Evolutionary conservation across 2,888 invertebrate genomes (phyloP), one percentile per base, ranked within the genome.

Genomic region (Acronicta alni): DNA sequence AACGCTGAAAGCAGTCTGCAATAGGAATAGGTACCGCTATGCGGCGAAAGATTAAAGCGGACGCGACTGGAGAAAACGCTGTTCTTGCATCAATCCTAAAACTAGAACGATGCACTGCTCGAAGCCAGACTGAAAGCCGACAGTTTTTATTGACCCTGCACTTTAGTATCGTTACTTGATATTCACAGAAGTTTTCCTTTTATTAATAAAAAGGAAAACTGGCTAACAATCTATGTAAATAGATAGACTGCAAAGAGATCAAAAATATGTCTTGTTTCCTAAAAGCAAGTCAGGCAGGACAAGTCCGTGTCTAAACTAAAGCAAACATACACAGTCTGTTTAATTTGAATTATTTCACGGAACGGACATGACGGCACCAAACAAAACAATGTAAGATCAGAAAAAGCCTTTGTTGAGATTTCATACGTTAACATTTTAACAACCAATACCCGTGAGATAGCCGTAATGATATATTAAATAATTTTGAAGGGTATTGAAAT

Each of bases 1-100:
- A 85, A 85, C 81, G 65, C 84, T 89, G 87, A 86, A 85, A 83
- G 69, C 73, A 58, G 68, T 57, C 54, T 51, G 61, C 67, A 72
- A 67, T 68, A 61, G 46, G 52, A 72, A 69, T 61, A 57, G 16
- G 59, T 74, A 57, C 62, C 71, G 68, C 55, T 70, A 64, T 15
- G 17, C 63, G 38, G 48, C 44, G 30, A 61, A 49, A 58, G 51
- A 59, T 55, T 59, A 18, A 16, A 62, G 41, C 37, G 26, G 26
- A 39, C 17, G 48, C 56, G 35, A 38, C 30, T 15, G 15, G 37
- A 43, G 17, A 38, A 42, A 58, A 47, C 37, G 43, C 32, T 26
- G 5, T 7, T 43, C n/a, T 46, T 35, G 9, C 38, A 38, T 39
- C 38, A 57, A 44, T 71, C 16, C 41, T 47, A 18, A 57, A 63